A percentile compares a stretch with the other conserved stretches of the same genome.
These are phyloP conservation scores for Cinclus cinclus DNA, from an alignment of 2,113 vertebrate genomes.

Conservation along the genomic window DNA sequence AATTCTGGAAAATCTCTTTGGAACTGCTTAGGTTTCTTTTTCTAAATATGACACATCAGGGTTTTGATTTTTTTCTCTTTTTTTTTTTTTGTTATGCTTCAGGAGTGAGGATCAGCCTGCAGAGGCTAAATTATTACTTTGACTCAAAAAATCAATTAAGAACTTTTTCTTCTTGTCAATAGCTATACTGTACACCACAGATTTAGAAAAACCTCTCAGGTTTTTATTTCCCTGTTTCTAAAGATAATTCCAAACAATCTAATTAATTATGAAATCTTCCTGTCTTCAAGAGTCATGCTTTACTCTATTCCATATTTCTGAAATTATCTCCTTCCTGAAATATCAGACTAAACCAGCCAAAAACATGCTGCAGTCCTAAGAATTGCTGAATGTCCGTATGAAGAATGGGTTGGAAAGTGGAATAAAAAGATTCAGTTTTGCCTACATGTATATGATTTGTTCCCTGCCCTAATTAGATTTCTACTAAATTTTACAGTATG, in stretches of 20 bases:
- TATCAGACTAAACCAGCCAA: neutral
- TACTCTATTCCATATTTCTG: neutral
- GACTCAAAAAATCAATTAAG: slow-evolving; percentile 53
- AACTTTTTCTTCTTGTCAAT: slow-evolving; percentile 28
- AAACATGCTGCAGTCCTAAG: neutral
- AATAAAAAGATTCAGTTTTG: neutral
- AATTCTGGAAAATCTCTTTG: slow-evolving; percentile 5
- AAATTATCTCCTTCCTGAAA: neutral
- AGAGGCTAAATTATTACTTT: slow-evolving; percentile 25
- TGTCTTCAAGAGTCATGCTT: neutral
- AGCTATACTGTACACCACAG: neutral
- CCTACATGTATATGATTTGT: neutral
- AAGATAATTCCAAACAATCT: neutral
- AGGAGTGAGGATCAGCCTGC: neutral
- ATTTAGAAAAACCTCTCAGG: neutral
- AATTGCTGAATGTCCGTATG: neutral
- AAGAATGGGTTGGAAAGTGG: neutral
- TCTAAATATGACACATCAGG: neutral
- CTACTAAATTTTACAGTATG: neutral
- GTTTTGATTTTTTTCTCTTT: neutral
- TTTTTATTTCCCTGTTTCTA: neutral
- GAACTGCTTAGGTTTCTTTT: neutral
- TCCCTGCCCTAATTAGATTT: neutral
- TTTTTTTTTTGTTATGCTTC: neutral
- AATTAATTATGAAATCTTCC: neutral